Evolutionary conservation across 2,888 invertebrate species (phyloP).

Genomic region (Chouioia cunea): DNA sequence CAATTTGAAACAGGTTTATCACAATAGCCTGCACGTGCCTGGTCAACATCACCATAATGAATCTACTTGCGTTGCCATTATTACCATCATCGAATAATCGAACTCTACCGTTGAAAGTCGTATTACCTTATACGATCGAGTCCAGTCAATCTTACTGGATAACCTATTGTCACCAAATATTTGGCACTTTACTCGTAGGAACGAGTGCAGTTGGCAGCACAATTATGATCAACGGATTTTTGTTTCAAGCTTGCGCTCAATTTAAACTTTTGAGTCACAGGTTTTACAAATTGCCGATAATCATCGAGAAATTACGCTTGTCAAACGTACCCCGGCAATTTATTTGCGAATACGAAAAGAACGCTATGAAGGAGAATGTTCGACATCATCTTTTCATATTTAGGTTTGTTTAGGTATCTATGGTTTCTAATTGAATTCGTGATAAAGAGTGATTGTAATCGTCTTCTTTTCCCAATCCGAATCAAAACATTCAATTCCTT

Average conservation of each 20-base stretch:
- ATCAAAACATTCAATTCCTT: too few species aligned
- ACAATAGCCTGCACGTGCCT: conserved; percentile 18
- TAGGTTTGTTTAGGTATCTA: conserved; percentile 4
- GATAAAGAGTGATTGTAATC: too few species aligned
- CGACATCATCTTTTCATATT: conserved; percentile 29
- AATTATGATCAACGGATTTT: conserved; percentile 25
- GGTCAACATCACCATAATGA: conserved; percentile 30
- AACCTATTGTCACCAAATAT: conserved; percentile 18
- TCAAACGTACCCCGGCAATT: neutral
- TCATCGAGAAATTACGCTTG: conserved; percentile 10
- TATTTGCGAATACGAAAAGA: conserved; percentile 23
- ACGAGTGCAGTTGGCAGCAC: conserved; percentile 20
- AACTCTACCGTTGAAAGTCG: conserved; percentile 26
- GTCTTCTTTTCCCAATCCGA: too few species aligned
- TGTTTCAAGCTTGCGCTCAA: conserved; percentile 27
- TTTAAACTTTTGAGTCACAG: conserved; percentile 14
- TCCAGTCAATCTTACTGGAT: conserved; percentile 18
- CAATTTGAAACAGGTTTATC: neutral
- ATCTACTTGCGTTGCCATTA: conserved; percentile 9
- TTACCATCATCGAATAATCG: neutral
- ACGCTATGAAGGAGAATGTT: conserved; percentile 15
- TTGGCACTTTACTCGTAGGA: conserved; percentile 2
- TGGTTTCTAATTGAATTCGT: too few species aligned
- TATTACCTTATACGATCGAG: conserved; percentile 15
- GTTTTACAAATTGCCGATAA: conserved; percentile 6